Percentiles rank a stretch among this genome's conserved stretches.
phyloP scores from a whole-genome alignment of 2,797 vertebrate genomes.

The Sorex maritimensis region DNA sequence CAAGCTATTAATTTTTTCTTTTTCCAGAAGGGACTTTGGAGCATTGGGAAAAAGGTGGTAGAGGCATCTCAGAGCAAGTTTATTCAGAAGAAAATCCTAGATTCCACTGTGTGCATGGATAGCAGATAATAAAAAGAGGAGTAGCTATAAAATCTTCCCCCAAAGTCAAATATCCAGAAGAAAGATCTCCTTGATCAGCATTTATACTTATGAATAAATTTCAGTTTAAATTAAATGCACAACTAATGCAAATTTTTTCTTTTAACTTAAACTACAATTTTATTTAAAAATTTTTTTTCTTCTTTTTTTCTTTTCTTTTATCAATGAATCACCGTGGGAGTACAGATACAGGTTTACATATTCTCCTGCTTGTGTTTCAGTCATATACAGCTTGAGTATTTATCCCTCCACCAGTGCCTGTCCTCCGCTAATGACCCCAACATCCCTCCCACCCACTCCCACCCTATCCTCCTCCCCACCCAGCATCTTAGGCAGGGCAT shows the following conservation, averaged over 20 bases:
- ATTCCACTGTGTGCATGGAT: background rate
- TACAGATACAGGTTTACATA: no score
- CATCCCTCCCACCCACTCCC: no score
- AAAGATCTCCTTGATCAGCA: constrained; percentile 34
- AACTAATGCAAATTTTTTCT: background rate
- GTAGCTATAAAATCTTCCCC: background rate
- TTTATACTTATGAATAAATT: constrained; percentile 23
- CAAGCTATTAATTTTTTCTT: background rate
- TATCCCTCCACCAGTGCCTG: no score
- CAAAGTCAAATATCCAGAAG: background rate
- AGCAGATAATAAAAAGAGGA: constrained; percentile 1
- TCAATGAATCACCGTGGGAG: no score
- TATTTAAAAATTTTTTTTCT: no score
- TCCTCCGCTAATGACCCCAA: no score
- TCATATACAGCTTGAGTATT: no score
- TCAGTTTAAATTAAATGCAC: background rate
- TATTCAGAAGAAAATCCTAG: background rate
- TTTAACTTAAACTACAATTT: no score
- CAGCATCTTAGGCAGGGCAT: no score
- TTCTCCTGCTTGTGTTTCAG: no score
- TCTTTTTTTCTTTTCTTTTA: no score
- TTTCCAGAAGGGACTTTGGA: background rate
- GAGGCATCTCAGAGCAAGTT: background rate
- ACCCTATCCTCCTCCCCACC: no score
- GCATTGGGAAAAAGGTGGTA: background rate